Evolutionary conservation across 2,797 vertebrate genomes (phyloP), one percentile per base, ranked within the genome.

Genomic region (Anas flavirostris): DNA sequence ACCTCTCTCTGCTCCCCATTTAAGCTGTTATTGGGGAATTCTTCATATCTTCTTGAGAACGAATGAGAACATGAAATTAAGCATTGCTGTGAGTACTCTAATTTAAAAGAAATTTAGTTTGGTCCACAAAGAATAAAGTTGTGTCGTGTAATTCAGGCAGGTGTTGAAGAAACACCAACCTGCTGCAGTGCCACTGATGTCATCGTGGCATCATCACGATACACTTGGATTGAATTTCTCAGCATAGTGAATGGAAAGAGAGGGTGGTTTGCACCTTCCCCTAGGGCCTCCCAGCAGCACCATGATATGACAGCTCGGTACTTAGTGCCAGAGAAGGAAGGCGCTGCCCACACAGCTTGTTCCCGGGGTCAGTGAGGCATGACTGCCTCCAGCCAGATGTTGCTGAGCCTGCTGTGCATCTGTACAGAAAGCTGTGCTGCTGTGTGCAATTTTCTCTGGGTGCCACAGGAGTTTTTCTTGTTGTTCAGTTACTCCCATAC

Each of bases 301-400:
- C 50, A 46, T 9, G 53, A 31, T 31, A 1, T 16, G 72, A 5
- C 33, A 37, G 8, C 16, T 62, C 8, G 2, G 43, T 22, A 8
- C 39, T 10, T 11, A 5, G 17, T 64, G 39, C 19, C n/a, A 29
- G 50, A 50, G n/a, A 5, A 12, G 63, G 48, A 18, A 69, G 25
- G 5, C 4, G 0, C 29, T 59, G 56, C 74, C 43, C 11, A 1
- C 12, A 0, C 0, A 1, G 23, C 10, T 43, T 7, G 10, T 22
- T 88, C 29, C 56, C 5, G 44, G 56, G 72, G 4, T 35, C 60
- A 31, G 16, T 0, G 0, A 23, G 31, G 73, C 25, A 5, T 29
- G 6, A 3, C 3, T 31, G 17, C 14, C 82, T 62, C 37, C 25
- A 29, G 53, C 33, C 50, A 91, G 58, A 12, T 39, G 55, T 29